These are phyloP conservation scores for Phymatocera aterrima DNA, from an alignment of 2,888 invertebrate genomes.

Conservation along the genomic window DNA sequence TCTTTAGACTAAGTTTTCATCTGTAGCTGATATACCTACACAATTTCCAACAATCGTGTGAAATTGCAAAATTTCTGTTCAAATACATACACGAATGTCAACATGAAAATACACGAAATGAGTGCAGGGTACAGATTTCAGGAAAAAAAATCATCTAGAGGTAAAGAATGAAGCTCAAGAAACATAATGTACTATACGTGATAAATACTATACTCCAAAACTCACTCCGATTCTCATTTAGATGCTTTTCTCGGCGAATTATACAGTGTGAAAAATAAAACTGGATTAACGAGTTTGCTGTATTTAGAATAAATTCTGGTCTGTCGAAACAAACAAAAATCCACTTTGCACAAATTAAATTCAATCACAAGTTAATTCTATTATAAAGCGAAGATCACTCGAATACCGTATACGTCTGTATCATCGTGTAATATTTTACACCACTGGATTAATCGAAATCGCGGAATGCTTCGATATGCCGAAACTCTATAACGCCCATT, in stretches of 20 bases:
- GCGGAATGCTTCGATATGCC: no score
- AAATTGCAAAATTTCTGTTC: background rate
- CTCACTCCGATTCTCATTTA: conserved; percentile 34
- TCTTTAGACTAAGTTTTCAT: conserved; percentile 30
- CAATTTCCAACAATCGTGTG: background rate
- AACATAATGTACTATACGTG: background rate
- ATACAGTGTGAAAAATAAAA: no score
- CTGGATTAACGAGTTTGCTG: background rate
- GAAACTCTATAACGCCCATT: no score
- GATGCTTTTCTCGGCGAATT: background rate
- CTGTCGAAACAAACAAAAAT: no score
- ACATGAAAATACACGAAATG: background rate
- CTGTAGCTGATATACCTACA: background rate
- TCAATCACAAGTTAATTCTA: background rate
- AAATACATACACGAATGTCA: background rate
- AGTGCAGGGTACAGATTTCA: no score
- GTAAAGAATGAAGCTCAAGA: background rate
- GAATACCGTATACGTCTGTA: no score
- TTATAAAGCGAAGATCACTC: background rate
- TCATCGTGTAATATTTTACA: no score
- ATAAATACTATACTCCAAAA: background rate
- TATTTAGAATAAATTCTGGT: no score
- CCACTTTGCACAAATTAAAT: no score
- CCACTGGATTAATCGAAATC: no score
- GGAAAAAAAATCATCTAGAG: background rate